Conservation (phyloP, 2,797 vertebrate genomes). For the Synaphobranchus kaupii region DNA sequence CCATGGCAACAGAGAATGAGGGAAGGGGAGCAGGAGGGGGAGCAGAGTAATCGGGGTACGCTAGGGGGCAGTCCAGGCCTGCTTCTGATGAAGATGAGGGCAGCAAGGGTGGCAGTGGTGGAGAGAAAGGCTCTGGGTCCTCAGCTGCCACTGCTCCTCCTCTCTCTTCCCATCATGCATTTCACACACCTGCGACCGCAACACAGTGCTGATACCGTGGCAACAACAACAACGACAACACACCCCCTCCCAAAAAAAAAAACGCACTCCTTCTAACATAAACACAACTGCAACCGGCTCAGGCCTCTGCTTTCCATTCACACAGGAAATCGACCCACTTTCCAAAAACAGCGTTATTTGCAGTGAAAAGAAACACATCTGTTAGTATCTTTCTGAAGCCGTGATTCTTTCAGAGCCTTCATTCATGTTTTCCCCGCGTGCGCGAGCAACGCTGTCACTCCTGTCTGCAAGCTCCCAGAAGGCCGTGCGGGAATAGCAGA, state of each 20-base stretch:
- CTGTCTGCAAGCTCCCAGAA: background rate
- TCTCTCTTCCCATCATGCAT: constrained; percentile 62
- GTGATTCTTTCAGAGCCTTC: background rate
- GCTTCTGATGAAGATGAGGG: constrained; percentile 39
- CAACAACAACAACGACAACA: constrained; percentile 36
- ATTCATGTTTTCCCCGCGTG: background rate
- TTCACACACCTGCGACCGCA: constrained; percentile 19
- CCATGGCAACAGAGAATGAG: constrained; percentile 53
- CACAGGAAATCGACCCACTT: background rate
- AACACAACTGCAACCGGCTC: constrained; percentile 49
- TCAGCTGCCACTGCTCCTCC: constrained; percentile 64
- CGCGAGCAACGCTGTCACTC: background rate
- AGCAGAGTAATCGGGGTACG: background rate
- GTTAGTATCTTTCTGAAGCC: background rate
- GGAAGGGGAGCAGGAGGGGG: constrained; percentile 15
- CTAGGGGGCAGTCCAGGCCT: constrained; percentile 60
- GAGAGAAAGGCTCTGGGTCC: constrained; percentile 35
- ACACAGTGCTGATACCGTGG: constrained; percentile 6
- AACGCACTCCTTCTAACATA: constrained; percentile 20
- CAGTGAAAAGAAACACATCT: background rate
- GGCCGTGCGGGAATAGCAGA: background rate
- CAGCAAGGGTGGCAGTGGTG: constrained; percentile 16
- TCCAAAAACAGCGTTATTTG: background rate
- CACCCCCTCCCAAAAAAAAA: constrained; percentile 16
- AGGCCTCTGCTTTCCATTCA: background rate